phyloP scores from a whole-genome alignment of 2,888 invertebrate genomes.

The Cordilura impudica region DNA sequence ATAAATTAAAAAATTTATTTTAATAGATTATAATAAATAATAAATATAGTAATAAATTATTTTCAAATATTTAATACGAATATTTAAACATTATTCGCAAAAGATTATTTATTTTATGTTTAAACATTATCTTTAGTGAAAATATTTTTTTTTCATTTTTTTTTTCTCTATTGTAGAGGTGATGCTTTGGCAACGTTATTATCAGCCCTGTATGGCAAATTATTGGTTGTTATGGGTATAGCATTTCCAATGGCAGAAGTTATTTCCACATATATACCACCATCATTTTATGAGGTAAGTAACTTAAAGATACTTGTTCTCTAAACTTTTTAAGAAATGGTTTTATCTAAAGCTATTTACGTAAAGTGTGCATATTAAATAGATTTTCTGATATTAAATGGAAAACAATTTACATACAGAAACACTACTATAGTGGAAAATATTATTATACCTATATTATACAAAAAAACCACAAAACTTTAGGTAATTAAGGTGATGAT shows the following conservation, averaged over 20 bases:
- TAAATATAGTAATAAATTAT: too few relatives aligned
- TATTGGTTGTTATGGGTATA: conserved; percentile 95
- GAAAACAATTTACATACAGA: background rate
- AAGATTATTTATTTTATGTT: conserved; percentile 40
- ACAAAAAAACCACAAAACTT: background rate
- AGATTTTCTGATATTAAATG: background rate
- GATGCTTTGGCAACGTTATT: conserved; percentile 93
- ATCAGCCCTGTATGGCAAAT: conserved; percentile 95
- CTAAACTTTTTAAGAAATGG: background rate
- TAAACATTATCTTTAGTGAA: background rate
- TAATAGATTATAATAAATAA: too few relatives aligned
- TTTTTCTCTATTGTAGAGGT: conserved; percentile 79
- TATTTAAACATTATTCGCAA: conserved; percentile 25
- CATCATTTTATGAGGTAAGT: conserved; percentile 92
- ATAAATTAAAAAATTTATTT: too few relatives aligned
- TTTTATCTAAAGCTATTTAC: background rate
- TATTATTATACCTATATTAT: conserved; percentile 18
- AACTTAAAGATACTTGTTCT: background rate
- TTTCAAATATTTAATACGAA: background rate
- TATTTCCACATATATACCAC: conserved; percentile 95
- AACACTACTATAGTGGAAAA: background rate
- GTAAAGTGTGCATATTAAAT: conserved; percentile 22
- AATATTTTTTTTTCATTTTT: conserved; percentile 14
- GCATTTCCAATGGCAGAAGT: conserved; percentile 98
- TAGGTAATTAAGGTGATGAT: conserved; percentile 6